Conservation (phyloP, 2,888 invertebrate species). For the Lepidochitona cinerea region DNA sequence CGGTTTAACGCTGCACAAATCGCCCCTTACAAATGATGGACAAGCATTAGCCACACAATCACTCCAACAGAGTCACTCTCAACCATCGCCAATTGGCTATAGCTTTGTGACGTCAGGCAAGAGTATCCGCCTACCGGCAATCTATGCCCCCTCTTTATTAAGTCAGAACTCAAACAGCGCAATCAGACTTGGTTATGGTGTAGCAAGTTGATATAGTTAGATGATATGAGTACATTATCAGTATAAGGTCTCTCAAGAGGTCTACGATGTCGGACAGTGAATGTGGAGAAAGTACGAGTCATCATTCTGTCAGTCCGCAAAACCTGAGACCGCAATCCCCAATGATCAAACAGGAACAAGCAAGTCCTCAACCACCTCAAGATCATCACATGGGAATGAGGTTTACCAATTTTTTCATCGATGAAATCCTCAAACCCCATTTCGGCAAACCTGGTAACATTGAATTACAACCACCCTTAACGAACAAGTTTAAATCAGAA, state of each 20-base stretch:
- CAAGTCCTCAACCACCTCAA: neutral
- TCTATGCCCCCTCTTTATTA: too few species aligned
- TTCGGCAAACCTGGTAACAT: constrained; percentile 45
- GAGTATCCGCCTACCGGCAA: too few species aligned
- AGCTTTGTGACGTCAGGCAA: neutral
- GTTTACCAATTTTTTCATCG: constrained; percentile 61
- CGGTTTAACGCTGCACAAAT: neutral
- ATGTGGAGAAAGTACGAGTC: too few species aligned
- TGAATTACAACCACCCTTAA: neutral
- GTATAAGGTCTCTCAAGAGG: too few species aligned
- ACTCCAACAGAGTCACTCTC: neutral
- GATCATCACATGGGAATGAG: neutral
- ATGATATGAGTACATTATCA: too few species aligned
- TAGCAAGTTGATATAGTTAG: too few species aligned
- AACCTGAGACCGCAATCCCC: neutral
- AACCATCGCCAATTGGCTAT: neutral
- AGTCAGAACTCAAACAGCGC: too few species aligned
- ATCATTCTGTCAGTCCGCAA: too few species aligned
- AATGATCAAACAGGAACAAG: neutral
- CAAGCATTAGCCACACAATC: neutral
- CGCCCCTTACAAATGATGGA: neutral
- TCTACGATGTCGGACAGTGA: too few species aligned
- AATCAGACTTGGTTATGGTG: too few species aligned
- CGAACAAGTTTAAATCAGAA: neutral
- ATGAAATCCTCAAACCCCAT: constrained; percentile 61